A percentile compares a stretch with the other conserved stretches of the same genome.
Evolutionary conservation across 2,797 vertebrate genomes (phyloP).

Genomic region (Takifugu ocellatus): DNA sequence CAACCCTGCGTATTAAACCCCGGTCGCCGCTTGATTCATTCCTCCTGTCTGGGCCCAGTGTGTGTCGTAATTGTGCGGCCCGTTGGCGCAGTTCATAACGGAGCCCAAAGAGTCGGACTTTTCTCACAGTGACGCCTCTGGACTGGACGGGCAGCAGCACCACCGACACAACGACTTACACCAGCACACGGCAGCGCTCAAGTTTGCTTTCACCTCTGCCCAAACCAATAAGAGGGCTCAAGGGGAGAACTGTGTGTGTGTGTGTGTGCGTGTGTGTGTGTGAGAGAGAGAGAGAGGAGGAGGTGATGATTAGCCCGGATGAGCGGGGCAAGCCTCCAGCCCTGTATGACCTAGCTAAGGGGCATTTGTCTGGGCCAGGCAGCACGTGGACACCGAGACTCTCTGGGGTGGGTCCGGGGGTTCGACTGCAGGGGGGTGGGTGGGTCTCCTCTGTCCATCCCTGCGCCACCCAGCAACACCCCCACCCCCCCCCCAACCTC

Average conservation of each 20-base stretch:
- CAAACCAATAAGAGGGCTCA: conserved; percentile 28
- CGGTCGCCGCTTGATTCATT: conserved; percentile 54
- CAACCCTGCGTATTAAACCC: conserved; percentile 22
- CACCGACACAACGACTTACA: conserved; percentile 56
- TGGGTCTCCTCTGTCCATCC: conserved; percentile 28
- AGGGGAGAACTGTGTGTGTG: conserved; percentile 25
- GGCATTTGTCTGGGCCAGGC: conserved; percentile 68
- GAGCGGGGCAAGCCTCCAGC: conserved; percentile 45
- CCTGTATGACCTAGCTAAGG: conserved; percentile 62
- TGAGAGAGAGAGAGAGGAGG: conserved; percentile 2
- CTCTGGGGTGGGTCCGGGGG: conserved; percentile 31
- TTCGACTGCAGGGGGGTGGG: conserved; percentile 23
- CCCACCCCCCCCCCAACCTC: conserved; percentile 37
- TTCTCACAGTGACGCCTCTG: conserved; percentile 60
- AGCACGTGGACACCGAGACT: conserved; percentile 66
- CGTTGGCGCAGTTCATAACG: conserved; percentile 70
- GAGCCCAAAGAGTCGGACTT: conserved; percentile 67
- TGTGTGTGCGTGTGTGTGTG: conserved; percentile 15
- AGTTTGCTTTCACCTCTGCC: conserved; percentile 47
- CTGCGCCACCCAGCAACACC: conserved; percentile 28
- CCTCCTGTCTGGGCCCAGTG: conserved; percentile 51
- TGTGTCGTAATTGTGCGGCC: conserved; percentile 64
- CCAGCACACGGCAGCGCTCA: conserved; percentile 42
- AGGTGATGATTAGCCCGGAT: conserved; percentile 55
- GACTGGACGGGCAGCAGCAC: conserved; percentile 60